phyloP scores from a whole-genome alignment of 1,140 invertebrate species.

The Zaprionus kolodkinae region DNA sequence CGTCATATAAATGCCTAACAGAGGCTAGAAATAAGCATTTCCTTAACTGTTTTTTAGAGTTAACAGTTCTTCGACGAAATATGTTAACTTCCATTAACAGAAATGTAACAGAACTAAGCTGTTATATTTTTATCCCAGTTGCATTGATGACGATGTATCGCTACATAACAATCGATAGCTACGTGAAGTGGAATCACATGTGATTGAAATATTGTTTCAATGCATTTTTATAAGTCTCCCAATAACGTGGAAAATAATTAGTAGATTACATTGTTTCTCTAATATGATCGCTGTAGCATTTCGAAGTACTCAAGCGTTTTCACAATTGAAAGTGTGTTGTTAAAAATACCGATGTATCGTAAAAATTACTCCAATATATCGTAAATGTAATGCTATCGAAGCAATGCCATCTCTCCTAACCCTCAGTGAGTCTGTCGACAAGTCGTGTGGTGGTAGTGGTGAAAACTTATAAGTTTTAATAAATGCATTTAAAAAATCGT shows the following conservation, averaged over 20 bases:
- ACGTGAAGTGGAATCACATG: not conserved
- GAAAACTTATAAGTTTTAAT: constrained; percentile 51
- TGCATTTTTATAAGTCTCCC: not conserved
- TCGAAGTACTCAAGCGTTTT: not conserved
- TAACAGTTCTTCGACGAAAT: not conserved
- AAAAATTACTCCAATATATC: not conserved
- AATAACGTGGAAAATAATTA: no score
- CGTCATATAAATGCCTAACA: not conserved
- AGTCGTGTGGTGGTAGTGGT: constrained; percentile 47
- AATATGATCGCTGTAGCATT: no score
- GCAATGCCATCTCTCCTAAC: constrained; percentile 23
- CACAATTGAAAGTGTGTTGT: not conserved
- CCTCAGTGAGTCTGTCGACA: constrained; percentile 47
- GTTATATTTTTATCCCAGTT: not conserved
- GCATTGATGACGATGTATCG: not conserved
- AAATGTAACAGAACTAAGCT: not conserved
- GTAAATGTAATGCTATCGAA: constrained; percentile 9
- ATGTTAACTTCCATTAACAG: not conserved
- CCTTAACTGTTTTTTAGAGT: no score
- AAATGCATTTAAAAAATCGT: constrained; percentile 49
- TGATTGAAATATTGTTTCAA: not conserved
- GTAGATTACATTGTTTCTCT: no score
- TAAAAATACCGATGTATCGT: not conserved
- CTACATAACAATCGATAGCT: not conserved
- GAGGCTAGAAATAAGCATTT: not conserved